A percentile compares a stretch with the other conserved stretches of the same genome.
Evolutionary conservation across 2,113 vertebrate genomes (phyloP).

Genomic region (Indicator maculatus): DNA sequence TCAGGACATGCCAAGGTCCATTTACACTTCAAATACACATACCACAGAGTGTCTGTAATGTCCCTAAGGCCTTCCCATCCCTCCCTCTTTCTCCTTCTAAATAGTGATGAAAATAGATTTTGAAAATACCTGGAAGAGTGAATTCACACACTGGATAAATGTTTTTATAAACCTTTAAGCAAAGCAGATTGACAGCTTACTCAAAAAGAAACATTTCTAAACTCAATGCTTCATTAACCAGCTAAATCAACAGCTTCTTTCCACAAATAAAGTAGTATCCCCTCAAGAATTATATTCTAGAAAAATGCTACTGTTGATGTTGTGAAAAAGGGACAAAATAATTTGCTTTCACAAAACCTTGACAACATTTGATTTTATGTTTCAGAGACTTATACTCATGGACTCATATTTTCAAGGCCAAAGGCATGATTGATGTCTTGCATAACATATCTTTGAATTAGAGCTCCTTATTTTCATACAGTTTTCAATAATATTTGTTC

Average conservation of each 20-base stretch:
- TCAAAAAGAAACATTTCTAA: neutral
- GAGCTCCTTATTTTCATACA: neutral
- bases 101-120: conserved; percentile 4
- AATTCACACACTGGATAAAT: conserved; percentile 7
- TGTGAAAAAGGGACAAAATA: conserved; percentile 22
- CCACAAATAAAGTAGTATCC: neutral
- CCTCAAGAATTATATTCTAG: neutral
- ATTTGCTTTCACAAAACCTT: conserved; percentile 23
- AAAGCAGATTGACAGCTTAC: conserved; percentile 26
- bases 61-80: neutral
- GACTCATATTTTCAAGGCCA: conserved; percentile 18
- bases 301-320: neutral
- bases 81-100: neutral
- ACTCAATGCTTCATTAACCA: conserved; percentile 44
- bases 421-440: neutral
- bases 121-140: neutral
- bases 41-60: neutral
- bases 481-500: neutral
- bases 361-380: neutral
- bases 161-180: conserved; percentile 25
- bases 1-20: neutral
- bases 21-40: conserved; percentile 17
- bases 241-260: neutral
- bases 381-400: conserved; percentile 14
- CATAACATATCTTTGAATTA: neutral